Percentiles rank a stretch among this genome's conserved stretches.
Conservation (phyloP, 2,797 vertebrate species). For the Melanotaenia pygmaea region DNA sequence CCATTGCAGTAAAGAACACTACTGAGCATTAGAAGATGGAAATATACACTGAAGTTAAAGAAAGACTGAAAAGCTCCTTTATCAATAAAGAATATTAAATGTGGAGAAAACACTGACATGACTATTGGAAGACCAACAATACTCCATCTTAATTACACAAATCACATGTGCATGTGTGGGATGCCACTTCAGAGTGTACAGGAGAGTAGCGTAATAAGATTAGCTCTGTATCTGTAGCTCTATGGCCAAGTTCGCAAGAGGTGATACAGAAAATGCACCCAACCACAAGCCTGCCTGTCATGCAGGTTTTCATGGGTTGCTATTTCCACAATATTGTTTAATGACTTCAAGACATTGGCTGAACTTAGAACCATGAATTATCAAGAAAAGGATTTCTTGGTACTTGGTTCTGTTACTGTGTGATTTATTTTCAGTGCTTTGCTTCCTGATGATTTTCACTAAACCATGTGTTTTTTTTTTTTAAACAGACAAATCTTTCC, state of each 20-base stretch:
- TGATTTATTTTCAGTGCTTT: conserved; percentile 18
- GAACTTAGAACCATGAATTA: conserved; percentile 9
- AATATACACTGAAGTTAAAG: not conserved
- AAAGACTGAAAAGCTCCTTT: not conserved
- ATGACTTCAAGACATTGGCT: conserved; percentile 47
- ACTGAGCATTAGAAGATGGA: not conserved
- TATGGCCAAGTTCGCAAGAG: conserved; percentile 23
- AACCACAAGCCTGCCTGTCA: conserved; percentile 44
- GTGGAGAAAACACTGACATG: not conserved
- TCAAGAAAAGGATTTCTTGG: not conserved
- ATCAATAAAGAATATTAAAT: too few species aligned
- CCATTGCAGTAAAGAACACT: not conserved
- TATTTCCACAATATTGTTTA: conserved; percentile 38
- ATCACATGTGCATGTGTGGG: not conserved
- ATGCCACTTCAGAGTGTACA: not conserved
- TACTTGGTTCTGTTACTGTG: conserved; percentile 24
- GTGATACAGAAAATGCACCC: conserved; percentile 49
- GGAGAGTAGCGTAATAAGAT: not conserved
- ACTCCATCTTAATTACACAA: not conserved
- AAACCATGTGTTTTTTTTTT: conserved; percentile 68
- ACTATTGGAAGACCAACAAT: not conserved
- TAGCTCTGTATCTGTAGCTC: not conserved
- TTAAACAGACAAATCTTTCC: conserved; percentile 88
- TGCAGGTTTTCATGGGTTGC: conserved; percentile 31
- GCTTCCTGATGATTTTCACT: conserved; percentile 53